These are phyloP conservation scores for Tortrix viridana DNA, from an alignment of 2,888 invertebrate genomes.

Conservation along the genomic window DNA sequence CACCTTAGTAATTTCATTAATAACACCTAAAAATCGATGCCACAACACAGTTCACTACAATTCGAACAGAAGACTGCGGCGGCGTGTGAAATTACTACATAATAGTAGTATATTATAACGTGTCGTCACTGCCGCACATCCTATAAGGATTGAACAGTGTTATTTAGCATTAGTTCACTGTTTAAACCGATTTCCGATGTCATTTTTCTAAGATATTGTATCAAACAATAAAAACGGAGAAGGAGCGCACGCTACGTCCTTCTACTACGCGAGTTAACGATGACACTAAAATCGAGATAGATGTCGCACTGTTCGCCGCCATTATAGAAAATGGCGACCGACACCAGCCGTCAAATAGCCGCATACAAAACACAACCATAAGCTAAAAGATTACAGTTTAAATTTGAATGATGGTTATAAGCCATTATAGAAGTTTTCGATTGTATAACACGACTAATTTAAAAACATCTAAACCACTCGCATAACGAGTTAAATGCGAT, in stretches of 20 bases:
- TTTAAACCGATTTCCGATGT: slow-evolving; percentile 61
- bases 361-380: slow-evolving; percentile 52
- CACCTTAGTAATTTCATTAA: slow-evolving; percentile 82
- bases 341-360: slow-evolving; percentile 63
- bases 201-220: slow-evolving; percentile 72
- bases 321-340: slow-evolving; percentile 78
- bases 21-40: slow-evolving; percentile 83
- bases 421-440: slow-evolving; percentile 60
- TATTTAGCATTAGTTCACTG: slow-evolving; percentile 48
- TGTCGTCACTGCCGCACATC: slow-evolving; percentile 45
- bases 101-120: slow-evolving; percentile 50
- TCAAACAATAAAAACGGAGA: slow-evolving; percentile 65
- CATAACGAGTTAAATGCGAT: slow-evolving; percentile 43
- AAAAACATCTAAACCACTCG: slow-evolving; percentile 51
- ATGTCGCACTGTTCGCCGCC: slow-evolving; percentile 75
- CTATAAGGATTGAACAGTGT: slow-evolving; percentile 49
- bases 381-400: fast-evolving
- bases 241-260: slow-evolving; percentile 55
- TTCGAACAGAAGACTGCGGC: slow-evolving; percentile 76
- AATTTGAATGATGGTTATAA: slow-evolving; percentile 42
- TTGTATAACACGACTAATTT: slow-evolving; percentile 66
- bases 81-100: slow-evolving; percentile 73
- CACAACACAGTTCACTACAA: slow-evolving; percentile 78
- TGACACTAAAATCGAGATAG: slow-evolving; percentile 78
- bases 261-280: slow-evolving; percentile 65